Percentiles rank a stretch among this genome's conserved stretches.
Evolutionary conservation across 2,888 invertebrate species (phyloP).

Genomic region (Drosophila algonquin): DNA sequence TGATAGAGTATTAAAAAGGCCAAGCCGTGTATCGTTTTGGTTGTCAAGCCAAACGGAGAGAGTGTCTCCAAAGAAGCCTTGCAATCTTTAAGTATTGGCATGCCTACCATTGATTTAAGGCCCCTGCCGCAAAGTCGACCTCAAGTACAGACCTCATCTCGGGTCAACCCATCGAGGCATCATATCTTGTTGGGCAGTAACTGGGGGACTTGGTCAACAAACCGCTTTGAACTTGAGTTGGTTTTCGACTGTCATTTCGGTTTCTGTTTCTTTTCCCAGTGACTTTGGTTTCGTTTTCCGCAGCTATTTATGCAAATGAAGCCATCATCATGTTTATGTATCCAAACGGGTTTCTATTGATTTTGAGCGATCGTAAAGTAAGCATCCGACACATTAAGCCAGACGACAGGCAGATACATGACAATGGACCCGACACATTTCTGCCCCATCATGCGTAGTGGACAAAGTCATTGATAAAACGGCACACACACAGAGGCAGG

Average conservation of each 20-base stretch:
- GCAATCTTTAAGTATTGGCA: neutral
- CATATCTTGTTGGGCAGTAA: neutral
- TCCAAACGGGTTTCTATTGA: slow-evolving; percentile 52
- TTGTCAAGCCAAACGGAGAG: neutral
- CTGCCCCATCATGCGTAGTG: slow-evolving; percentile 36
- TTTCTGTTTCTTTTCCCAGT: neutral
- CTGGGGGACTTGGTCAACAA: slow-evolving; percentile 47
- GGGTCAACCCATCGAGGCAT: neutral
- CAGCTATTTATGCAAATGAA: slow-evolving; percentile 48
- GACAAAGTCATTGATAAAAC: slow-evolving; percentile 27
- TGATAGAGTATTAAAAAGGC: too few relatives aligned
- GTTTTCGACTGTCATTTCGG: slow-evolving; percentile 12
- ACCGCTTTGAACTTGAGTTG: slow-evolving; percentile 63
- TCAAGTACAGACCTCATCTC: neutral
- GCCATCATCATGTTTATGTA: slow-evolving; percentile 38
- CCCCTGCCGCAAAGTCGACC: neutral
- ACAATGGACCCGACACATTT: slow-evolving; percentile 29
- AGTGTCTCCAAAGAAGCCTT: neutral
- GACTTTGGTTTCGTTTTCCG: slow-evolving; percentile 17
- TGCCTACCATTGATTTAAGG: neutral
- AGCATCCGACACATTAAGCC: slow-evolving; percentile 19
- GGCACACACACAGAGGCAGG: neutral
- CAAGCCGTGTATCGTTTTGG: too few relatives aligned
- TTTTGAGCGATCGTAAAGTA: slow-evolving; percentile 56
- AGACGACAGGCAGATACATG: neutral